Base-by-base conservation (phyloP, 1,140 invertebrate genomes). In the Gonioctena quinquepunctata region DNA sequence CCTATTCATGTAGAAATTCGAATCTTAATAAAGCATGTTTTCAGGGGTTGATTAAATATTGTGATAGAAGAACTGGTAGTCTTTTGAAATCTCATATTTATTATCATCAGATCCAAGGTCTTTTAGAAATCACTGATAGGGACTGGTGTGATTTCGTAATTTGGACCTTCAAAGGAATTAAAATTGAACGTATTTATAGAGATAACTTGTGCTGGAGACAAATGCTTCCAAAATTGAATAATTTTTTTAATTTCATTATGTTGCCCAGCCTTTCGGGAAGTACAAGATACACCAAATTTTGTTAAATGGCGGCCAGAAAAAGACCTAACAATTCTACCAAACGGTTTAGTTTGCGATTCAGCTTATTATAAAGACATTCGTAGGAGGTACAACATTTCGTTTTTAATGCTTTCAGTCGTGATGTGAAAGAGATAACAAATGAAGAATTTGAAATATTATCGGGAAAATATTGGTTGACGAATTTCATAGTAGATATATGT, bases 71-170 rank as follows among this genome's bases (percentile, higher is more conserved):
- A 33, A n/a, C 13, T 1, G 25, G 49, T 18, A 23, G 3, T 16
- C 21, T 56, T n/a, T 49, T 49, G 48, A 19, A 56, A 66, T 50
- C 33, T n/a, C 52, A 68, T 11, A 42, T 26, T 11, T 71, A 71
- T 33, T 61, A 49, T 62, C 48, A 25, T 61, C 69, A 71, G 6
- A 61, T 71, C 5, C 69, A 71, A 57, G 66, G 69, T 4, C 33
- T 63, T n/a, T 16, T 63, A 3, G 61, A 63, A 25, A 48, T 63
- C n/a, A 13, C 42, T 0, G 21, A 65, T 25, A 65, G 63, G 13
- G 4, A n/a, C 23, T 65, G 63, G 63, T 65, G 63, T 21, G 61
- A 63, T 18, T 63, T 63, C 16, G 63, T 65, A 11, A 26, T 66
- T 19, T 66, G n/a, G 11, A 66, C 22, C 11, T 27, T 13, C 26